Evolutionary conservation across 2,797 vertebrate genomes (phyloP), one percentile per base, ranked within the genome.

Genomic region (Aphelocoma californica): DNA sequence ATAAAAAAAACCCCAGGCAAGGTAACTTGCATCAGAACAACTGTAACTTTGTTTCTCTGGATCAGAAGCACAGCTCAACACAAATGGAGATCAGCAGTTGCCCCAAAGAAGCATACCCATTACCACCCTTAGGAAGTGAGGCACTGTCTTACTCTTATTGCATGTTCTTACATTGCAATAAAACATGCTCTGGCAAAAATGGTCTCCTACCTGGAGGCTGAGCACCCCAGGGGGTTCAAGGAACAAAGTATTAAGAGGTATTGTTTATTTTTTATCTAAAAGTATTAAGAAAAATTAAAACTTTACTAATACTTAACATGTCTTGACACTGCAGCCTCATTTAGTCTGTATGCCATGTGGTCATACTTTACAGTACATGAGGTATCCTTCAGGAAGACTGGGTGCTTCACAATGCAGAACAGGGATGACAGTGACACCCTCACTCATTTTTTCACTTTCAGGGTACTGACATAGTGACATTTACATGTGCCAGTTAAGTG

Each of bases 301-400:
- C 10, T 73, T 64, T 47, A 40, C 10, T n/a, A 29, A 26, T 20
- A 72, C 14, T 21, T 40, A 53, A 21, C 28, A 21, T 23, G 3
- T n/a, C n/a, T 54, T 50, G 28, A 42, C 21, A 58, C 8, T 45
- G 29, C 32, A 69, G 20, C 18, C 5, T 36, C 10, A 25, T 32
- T 38, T 57, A 14, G 2, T 24, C 26, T 9, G 9, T n/a, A 38
- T 8, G 10, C 18, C 64, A 25, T 38, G 16, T 5, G 9, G 10
- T 42, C 38, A 34, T 2, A 1, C 8, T 42, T 7, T 17, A 54
- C 0, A 1, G 26, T 12, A 83, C 36, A 42, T 2, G 38, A 38
- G 24, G 28, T 8, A 17, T 23, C 32, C 23, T 19, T 38, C 23
- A 36, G 32, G 23, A 64, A 64, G 29, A 50, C 7, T 21, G 20